Percentiles rank a stretch among this genome's conserved stretches.
Evolutionary conservation across 2,797 vertebrate species (phyloP).

Genomic region (Gymnodraco acuticeps): DNA sequence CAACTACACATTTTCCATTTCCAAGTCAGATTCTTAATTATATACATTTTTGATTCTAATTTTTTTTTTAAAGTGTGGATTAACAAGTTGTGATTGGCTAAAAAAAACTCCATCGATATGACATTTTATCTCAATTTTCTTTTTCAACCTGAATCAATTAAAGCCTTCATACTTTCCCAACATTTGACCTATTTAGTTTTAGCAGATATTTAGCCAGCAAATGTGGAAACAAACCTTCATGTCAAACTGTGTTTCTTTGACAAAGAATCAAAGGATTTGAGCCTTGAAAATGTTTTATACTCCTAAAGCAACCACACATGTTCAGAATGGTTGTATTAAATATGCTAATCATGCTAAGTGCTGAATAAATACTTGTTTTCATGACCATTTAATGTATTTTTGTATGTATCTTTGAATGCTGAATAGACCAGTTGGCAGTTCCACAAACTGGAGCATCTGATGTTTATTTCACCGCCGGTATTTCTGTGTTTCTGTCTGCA

Average conservation of each 20-base stretch:
- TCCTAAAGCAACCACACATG: not conserved
- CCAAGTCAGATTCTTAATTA: too few species aligned
- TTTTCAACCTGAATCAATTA: too few species aligned
- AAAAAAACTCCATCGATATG: too few species aligned
- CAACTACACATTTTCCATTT: not conserved
- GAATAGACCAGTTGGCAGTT: not conserved
- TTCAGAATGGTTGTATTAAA: not conserved
- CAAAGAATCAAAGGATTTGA: not conserved
- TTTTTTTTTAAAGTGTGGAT: too few species aligned
- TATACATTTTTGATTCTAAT: too few species aligned
- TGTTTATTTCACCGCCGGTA: not conserved
- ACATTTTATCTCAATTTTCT: too few species aligned
- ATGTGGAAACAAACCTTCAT: not conserved
- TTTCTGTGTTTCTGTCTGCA: conserved; percentile 60
- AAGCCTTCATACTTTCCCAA: too few species aligned
- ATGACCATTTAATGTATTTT: not conserved
- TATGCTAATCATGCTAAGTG: not conserved
- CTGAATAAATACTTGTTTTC: not conserved
- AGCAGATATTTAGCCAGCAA: too few species aligned
- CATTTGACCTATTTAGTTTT: too few species aligned
- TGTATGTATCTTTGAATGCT: not conserved
- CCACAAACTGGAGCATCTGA: not conserved
- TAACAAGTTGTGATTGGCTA: too few species aligned
- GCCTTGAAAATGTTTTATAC: not conserved
- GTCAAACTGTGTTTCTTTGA: not conserved